These are phyloP conservation scores for Elachura formosa DNA, from an alignment of 2,113 vertebrate species.

Conservation along the genomic window DNA sequence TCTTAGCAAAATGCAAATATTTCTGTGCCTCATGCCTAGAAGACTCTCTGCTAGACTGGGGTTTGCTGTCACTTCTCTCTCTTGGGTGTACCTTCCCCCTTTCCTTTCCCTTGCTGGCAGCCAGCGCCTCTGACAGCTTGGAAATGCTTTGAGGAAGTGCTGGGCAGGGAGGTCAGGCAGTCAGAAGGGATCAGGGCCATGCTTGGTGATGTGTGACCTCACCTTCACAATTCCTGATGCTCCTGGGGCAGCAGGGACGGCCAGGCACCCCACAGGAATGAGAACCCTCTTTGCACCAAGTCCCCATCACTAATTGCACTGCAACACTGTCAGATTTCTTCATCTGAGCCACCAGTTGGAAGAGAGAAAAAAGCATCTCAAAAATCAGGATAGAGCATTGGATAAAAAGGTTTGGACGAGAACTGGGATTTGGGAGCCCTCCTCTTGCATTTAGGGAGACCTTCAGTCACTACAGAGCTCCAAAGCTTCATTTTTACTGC, in stretches of 20 bases:
- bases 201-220: not conserved
- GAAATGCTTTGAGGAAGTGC: not conserved
- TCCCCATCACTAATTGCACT: not conserved
- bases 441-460: not conserved
- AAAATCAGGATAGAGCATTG: accelerated
- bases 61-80: not conserved
- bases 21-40: not conserved
- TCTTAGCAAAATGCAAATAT: not conserved
- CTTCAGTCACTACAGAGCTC: not conserved
- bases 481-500: not conserved
- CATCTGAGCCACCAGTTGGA: not conserved
- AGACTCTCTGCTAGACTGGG: not conserved
- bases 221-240: not conserved
- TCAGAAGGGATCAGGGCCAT: not conserved
- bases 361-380: not conserved
- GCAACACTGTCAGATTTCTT: not conserved
- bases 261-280: not conserved
- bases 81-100: not conserved
- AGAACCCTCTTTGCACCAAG: not conserved
- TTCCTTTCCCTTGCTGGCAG: not conserved
- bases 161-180: not conserved
- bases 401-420: not conserved
- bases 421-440: not conserved
- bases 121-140: not conserved
- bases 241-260: not conserved